phyloP scores from a whole-genome alignment of 2,113 vertebrate species.

The Entomyzon cyanotis region DNA sequence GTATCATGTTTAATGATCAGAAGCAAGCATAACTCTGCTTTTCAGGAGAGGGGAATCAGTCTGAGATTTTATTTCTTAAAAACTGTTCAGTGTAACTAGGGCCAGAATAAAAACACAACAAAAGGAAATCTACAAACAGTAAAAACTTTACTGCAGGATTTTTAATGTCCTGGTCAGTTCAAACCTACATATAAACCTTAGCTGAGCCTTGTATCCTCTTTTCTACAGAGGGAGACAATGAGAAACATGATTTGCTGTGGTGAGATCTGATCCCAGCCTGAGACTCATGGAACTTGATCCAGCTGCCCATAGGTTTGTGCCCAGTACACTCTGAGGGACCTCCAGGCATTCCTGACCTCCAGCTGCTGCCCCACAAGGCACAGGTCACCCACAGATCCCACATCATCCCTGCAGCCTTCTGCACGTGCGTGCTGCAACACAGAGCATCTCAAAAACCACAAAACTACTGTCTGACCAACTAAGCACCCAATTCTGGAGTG shows the following conservation, averaged over 20 bases:
- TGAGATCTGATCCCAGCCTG: not conserved
- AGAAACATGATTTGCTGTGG: not conserved
- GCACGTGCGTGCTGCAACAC: fast-evolving
- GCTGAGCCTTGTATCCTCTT: not conserved
- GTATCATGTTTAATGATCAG: not conserved
- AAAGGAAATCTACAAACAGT: not conserved
- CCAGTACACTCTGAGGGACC: not conserved
- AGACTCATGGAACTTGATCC: fast-evolving
- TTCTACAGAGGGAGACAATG: not conserved
- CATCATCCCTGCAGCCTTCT: not conserved
- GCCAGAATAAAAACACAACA: not conserved
- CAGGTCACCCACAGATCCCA: fast-evolving
- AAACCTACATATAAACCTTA: not conserved
- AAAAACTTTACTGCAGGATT: not conserved
- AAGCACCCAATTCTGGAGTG: not conserved
- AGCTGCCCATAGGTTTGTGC: fast-evolving
- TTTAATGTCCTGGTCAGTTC: not conserved
- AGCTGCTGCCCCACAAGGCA: not conserved
- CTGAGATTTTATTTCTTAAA: not conserved
- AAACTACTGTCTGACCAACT: not conserved
- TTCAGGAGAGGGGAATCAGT: not conserved
- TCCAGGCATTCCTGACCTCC: not conserved
- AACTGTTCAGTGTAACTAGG: not conserved
- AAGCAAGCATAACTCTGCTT: not conserved
- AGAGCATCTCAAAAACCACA: not conserved